Conservation (phyloP, 2,797 vertebrate species). For the Acanthornis magna region DNA sequence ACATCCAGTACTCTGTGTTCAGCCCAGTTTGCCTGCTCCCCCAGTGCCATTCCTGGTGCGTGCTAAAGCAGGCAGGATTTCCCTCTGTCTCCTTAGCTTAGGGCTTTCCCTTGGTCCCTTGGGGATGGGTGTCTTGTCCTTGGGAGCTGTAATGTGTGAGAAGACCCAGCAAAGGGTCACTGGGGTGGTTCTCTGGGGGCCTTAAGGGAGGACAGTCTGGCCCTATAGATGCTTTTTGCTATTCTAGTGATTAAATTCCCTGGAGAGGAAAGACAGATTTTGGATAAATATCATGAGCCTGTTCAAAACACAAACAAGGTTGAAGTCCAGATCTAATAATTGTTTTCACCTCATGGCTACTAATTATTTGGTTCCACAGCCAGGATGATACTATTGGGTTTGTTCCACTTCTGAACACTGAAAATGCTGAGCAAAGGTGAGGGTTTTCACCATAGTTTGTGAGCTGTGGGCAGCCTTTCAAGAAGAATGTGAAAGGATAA, state of each 20-base stretch:
- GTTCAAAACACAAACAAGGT: background rate
- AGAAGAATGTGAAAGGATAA: background rate
- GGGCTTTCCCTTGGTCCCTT: background rate
- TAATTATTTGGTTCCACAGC: background rate
- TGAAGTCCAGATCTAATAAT: background rate
- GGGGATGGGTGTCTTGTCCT: background rate
- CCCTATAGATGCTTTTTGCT: background rate
- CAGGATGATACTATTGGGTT: background rate
- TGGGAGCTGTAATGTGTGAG: accelerated
- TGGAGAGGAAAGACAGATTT: background rate
- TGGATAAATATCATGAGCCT: background rate
- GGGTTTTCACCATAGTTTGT: background rate
- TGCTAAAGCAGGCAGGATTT: background rate
- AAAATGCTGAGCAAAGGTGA: background rate
- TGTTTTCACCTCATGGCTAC: background rate
- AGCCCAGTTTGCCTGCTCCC: background rate
- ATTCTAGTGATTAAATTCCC: background rate
- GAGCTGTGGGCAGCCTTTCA: background rate
- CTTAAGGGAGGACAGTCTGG: background rate
- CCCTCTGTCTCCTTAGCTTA: background rate
- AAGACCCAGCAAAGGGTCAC: background rate
- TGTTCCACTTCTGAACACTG: background rate
- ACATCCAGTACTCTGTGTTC: background rate
- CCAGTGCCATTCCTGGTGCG: background rate
- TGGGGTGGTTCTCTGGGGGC: background rate